phyloP scores from a whole-genome alignment of 2,888 invertebrate genomes.

The Chironomus tentans region DNA sequence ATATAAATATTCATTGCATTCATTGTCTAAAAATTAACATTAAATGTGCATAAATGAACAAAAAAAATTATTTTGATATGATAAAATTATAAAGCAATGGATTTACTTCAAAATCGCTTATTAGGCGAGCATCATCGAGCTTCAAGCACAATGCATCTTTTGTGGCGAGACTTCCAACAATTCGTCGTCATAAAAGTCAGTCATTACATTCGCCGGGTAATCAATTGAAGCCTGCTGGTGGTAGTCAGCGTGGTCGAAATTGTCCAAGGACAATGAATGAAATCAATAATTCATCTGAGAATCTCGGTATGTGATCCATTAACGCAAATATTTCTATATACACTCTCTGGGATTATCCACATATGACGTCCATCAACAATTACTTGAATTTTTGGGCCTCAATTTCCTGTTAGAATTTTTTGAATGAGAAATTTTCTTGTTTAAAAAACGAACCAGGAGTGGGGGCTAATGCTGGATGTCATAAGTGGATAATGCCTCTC shows the following conservation, averaged over 20 bases:
- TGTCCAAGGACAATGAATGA: conserved; percentile 57
- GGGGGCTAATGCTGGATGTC: too few relatives aligned
- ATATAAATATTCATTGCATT: background rate
- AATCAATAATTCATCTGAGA: conserved; percentile 64
- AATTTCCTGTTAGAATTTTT: too few relatives aligned
- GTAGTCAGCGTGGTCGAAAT: conserved; percentile 39
- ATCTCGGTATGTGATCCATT: conserved; percentile 50
- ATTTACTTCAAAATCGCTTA: conserved; percentile 33
- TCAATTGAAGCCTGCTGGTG: conserved; percentile 34
- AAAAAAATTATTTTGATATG: background rate
- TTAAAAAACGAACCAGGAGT: too few relatives aligned
- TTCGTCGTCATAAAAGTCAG: conserved; percentile 70
- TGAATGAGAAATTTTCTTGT: too few relatives aligned
- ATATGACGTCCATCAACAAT: too few relatives aligned
- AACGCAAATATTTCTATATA: background rate
- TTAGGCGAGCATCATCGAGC: conserved; percentile 66
- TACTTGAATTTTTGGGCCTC: too few relatives aligned
- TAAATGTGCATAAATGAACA: background rate
- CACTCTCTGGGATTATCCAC: too few relatives aligned
- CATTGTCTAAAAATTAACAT: background rate
- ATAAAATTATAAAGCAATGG: conserved; percentile 16
- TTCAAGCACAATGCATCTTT: conserved; percentile 92
- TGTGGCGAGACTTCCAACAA: conserved; percentile 82
- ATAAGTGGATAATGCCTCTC: too few relatives aligned
- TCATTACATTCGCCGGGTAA: conserved; percentile 63